A percentile compares a stretch with the other conserved stretches of the same genome.
phyloP scores from a whole-genome alignment of 2,113 vertebrate species.

The Laterallus jamaicensis region DNA sequence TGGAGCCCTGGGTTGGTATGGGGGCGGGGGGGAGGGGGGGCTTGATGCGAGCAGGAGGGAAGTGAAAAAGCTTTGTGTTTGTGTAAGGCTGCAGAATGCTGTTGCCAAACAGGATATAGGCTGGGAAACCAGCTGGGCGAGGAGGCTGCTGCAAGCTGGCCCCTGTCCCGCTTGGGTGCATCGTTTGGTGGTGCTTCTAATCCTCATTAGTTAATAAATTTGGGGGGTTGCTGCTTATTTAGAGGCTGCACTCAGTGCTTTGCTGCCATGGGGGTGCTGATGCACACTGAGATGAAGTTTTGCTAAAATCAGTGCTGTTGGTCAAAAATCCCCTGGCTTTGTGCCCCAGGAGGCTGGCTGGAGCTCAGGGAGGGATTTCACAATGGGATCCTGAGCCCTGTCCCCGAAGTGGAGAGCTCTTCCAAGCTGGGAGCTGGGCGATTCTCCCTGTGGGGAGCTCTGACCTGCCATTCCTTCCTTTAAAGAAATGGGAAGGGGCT shows the following conservation, averaged over 20 bases:
- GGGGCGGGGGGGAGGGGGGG: background rate
- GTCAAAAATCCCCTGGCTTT: background rate
- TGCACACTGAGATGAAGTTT: background rate
- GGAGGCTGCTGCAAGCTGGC: rapidly evolving
- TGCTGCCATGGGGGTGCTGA: rapidly evolving
- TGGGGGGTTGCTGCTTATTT: background rate
- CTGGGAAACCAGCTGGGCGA: background rate
- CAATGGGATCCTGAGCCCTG: background rate
- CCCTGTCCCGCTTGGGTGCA: background rate
- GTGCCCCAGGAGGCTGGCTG: rapidly evolving
- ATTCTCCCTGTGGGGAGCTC: background rate
- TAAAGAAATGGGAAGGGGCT: background rate
- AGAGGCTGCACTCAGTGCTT: background rate
- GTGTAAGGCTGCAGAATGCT: background rate
- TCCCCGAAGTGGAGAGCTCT: background rate
- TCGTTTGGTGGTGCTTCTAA: background rate
- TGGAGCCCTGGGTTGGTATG: background rate
- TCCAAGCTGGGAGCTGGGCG: background rate
- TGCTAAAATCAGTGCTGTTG: background rate
- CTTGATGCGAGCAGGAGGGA: background rate
- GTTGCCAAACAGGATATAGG: conserved; percentile 31
- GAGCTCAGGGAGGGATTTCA: background rate
- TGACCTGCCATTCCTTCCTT: background rate
- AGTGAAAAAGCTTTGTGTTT: background rate
- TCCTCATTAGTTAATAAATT: background rate